phyloP scores from a whole-genome alignment of 2,888 invertebrate species.

The Sympetrum striolatum region DNA sequence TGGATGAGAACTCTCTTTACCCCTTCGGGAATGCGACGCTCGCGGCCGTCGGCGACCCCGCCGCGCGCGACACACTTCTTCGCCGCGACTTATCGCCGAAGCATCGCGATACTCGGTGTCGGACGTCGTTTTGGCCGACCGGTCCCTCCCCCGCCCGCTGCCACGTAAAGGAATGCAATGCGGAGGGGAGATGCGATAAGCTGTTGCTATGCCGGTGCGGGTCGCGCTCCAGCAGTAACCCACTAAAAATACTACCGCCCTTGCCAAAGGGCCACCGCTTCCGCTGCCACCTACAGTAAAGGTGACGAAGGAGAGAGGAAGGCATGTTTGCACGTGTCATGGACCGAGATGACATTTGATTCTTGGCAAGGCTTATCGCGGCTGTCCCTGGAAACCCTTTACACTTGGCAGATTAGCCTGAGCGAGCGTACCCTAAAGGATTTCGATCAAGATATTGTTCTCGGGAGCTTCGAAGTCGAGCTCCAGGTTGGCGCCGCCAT shows the following conservation, averaged over 20 bases:
- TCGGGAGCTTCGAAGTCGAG: too few relatives aligned
- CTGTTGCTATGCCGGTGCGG: conserved; percentile 33
- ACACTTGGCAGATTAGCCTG: not conserved
- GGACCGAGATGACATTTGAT: not conserved
- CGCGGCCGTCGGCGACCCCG: not conserved
- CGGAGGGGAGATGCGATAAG: conserved; percentile 29
- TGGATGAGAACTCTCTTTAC: not conserved
- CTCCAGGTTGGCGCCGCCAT: too few relatives aligned
- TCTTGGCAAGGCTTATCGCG: not conserved
- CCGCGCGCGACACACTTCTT: not conserved
- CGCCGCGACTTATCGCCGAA: not conserved
- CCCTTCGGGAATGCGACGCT: not conserved
- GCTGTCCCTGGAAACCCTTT: not conserved
- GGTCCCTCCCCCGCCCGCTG: not conserved
- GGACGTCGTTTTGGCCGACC: not conserved
- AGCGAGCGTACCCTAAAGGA: not conserved
- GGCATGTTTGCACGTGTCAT: not conserved
- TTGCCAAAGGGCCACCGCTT: conserved; percentile 5
- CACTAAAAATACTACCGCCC: conserved; percentile 37
- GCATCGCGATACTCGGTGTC: not conserved
- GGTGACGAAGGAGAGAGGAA: not conserved
- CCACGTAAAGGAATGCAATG: conserved; percentile 30
- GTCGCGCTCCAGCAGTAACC: not conserved
- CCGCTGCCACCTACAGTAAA: not conserved
- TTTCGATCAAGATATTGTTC: too few relatives aligned